Evolutionary conservation across 1,140 invertebrate species (phyloP).

Genomic region (Triops cancriformis): DNA sequence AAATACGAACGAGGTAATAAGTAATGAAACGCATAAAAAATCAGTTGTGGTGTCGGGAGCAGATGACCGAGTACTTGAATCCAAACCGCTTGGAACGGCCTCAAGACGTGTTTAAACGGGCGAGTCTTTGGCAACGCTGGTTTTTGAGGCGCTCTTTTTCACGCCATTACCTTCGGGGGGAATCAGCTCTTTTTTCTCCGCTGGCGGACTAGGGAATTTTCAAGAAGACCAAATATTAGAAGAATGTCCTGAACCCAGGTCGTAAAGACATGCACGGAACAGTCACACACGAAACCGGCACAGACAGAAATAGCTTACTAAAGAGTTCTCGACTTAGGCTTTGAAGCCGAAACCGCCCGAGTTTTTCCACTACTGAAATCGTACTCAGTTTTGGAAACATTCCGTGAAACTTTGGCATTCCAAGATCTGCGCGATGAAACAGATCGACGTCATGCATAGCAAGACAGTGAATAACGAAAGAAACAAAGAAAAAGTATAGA

Average conservation of each 20-base stretch:
- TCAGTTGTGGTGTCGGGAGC: neutral
- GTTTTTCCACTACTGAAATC: constrained; percentile 1
- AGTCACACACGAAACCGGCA: neutral
- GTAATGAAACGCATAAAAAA: neutral
- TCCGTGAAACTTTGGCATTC: neutral
- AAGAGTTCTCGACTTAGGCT: neutral
- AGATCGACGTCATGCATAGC: neutral
- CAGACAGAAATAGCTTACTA: constrained; percentile 6
- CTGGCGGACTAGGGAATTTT: neutral
- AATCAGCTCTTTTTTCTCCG: constrained; percentile 4
- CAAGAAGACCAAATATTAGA: neutral
- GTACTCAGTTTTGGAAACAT: neutral
- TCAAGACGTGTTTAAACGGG: neutral
- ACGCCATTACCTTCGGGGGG: neutral
- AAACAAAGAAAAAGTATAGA: too few species aligned
- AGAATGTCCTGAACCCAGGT: neutral
- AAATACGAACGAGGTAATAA: neutral
- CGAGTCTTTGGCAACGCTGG: constrained; percentile 4
- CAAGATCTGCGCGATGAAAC: neutral
- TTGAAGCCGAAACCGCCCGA: neutral
- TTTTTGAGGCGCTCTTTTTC: neutral
- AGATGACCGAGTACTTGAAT: neutral
- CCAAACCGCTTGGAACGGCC: neutral
- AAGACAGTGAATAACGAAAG: neutral
- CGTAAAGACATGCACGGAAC: neutral